Evolutionary conservation across 2,888 invertebrate genomes (phyloP).

Genomic region (Caenorhabditis sp.): DNA sequence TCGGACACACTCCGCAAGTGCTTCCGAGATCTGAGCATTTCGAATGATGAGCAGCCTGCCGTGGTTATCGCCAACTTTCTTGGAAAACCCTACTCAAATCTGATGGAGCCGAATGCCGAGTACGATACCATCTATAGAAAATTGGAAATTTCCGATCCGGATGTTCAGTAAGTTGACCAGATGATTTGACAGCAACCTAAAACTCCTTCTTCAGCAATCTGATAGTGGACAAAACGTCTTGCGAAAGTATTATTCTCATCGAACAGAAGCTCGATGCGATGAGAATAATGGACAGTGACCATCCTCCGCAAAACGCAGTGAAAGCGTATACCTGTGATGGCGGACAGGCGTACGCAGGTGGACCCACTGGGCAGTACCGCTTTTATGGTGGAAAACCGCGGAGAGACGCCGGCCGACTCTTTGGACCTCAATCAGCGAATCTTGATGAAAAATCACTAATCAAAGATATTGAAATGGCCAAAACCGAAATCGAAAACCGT

Average conservation of each 20-base stretch:
- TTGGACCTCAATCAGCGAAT: background rate
- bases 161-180: constrained; percentile 33
- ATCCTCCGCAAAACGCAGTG: constrained; percentile 61
- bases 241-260: constrained; percentile 68
- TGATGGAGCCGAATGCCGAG: constrained; percentile 26
- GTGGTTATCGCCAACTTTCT: constrained; percentile 33
- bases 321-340: constrained; percentile 62
- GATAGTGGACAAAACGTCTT: constrained; percentile 61
- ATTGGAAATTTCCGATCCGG: constrained; percentile 40
- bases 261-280: constrained; percentile 69
- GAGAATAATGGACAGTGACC: constrained; percentile 63
- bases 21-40: constrained; percentile 17
- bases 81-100: constrained; percentile 14
- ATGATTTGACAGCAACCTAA: background rate
- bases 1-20: constrained; percentile 27
- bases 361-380: constrained; percentile 40
- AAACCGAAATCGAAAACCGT: background rate
- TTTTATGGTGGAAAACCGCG: constrained; percentile 43
- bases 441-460: constrained; percentile 12
- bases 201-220: constrained; percentile 58
- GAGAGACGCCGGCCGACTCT: constrained; percentile 6
- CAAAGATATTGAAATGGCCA: background rate
- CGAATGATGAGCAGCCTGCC: constrained; percentile 16
- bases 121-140: constrained; percentile 26
- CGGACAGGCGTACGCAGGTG: constrained; percentile 53